Evolutionary conservation across 92 coral and sea anemone genomes (phyloP).

Genomic region (Desmophyllum pertusum): DNA sequence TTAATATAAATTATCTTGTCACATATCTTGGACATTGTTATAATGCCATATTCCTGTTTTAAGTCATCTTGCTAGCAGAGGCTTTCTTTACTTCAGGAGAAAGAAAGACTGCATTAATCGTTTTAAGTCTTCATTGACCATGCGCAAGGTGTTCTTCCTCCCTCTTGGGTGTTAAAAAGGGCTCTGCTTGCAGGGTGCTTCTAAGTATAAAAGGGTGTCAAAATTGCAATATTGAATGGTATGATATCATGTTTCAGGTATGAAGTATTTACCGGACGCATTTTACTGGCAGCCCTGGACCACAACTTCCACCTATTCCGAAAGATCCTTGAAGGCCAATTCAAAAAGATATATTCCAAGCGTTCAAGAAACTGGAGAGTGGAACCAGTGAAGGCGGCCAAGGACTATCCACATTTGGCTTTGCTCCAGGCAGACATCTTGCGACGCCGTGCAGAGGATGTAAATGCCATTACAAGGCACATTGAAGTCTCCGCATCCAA

Average conservation of each 20-base stretch:
- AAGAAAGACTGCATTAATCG: too few relatives aligned
- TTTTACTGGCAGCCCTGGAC: conserved; percentile 54
- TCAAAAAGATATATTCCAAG: conserved; percentile 48
- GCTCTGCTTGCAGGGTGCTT: not conserved
- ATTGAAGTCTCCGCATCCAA: conserved; percentile 31
- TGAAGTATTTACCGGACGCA: conserved; percentile 43
- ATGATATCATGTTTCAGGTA: conserved; percentile 47
- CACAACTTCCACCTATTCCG: conserved; percentile 56
- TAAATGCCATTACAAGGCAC: conserved; percentile 21
- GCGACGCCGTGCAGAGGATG: conserved; percentile 21
- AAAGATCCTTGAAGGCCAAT: conserved; percentile 13
- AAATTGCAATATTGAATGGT: not conserved
- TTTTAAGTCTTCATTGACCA: too few relatives aligned
- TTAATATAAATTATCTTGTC: too few relatives aligned
- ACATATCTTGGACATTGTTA: too few relatives aligned
- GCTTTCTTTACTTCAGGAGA: not conserved
- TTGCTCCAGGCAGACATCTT: conserved; percentile 41
- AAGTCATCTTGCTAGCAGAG: too few relatives aligned
- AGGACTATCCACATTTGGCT: conserved; percentile 28
- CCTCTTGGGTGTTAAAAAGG: not conserved
- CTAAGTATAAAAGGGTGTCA: conserved; percentile 25
- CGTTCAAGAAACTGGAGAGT: conserved; percentile 55
- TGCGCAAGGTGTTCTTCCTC: not conserved
- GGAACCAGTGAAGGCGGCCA: conserved; percentile 44
- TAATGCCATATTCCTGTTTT: too few relatives aligned